phyloP scores from a whole-genome alignment of 2,888 invertebrate species.

The Pseudococcus viburni region DNA sequence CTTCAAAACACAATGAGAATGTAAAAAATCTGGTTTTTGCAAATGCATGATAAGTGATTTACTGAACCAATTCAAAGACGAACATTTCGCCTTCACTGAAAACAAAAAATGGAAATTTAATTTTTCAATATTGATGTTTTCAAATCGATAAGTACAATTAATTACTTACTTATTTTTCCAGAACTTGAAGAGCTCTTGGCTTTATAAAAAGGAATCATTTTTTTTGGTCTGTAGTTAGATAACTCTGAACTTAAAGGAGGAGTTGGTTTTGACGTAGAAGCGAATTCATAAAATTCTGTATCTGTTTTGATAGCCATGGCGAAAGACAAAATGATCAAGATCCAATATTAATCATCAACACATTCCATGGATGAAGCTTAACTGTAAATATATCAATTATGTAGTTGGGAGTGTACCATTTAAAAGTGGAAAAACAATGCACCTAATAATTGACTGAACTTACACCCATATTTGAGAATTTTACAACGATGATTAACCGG shows the following conservation, averaged over 20 bases:
- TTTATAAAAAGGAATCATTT: conserved; percentile 35
- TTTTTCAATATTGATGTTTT: neutral
- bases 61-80: conserved; percentile 53
- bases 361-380: neutral
- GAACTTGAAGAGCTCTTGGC: conserved; percentile 25
- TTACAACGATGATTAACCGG: neutral
- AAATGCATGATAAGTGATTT: conserved; percentile 58
- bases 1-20: conserved; percentile 48
- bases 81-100: conserved; percentile 54
- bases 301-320: conserved; percentile 57
- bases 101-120: neutral
- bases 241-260: conserved; percentile 23
- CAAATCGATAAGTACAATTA: neutral
- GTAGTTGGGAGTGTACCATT: neutral
- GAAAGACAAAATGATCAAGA: conserved; percentile 6
- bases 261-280: conserved; percentile 32
- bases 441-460: no score
- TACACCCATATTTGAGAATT: neutral
- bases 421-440: no score
- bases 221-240: neutral
- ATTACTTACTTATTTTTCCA: conserved; percentile 50
- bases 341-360: neutral
- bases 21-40: conserved; percentile 55
- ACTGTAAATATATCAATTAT: neutral
- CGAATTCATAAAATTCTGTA: conserved; percentile 45